Evolutionary conservation across 2,797 vertebrate species (phyloP).

Genomic region (Acanthurus leucopareius): DNA sequence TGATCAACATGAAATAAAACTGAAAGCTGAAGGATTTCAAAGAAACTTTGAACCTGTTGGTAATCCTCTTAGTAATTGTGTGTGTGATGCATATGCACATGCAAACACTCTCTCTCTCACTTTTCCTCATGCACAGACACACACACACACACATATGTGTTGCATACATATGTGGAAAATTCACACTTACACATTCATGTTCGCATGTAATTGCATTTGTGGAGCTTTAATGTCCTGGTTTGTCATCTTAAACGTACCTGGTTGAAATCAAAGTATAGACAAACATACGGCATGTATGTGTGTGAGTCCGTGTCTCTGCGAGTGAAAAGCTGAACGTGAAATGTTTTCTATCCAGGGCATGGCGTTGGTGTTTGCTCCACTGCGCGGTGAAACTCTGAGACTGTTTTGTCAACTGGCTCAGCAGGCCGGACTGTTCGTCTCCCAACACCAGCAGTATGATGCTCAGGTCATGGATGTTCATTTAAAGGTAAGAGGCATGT

Average conservation of each 20-base stretch:
- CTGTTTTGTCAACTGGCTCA: slow-evolving; percentile 95
- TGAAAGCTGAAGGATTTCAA: slow-evolving; percentile 87
- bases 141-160: not conserved
- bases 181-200: slow-evolving; percentile 27
- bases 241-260: slow-evolving; percentile 75
- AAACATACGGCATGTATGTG: too few relatives aligned
- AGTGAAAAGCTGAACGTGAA: slow-evolving; percentile 2
- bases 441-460: slow-evolving; percentile 96
- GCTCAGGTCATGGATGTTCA: slow-evolving; percentile 96
- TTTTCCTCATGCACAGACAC: slow-evolving; percentile 15
- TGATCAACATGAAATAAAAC: slow-evolving; percentile 84
- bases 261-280: slow-evolving; percentile 60
- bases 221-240: slow-evolving; percentile 67
- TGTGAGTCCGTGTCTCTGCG: not conserved
- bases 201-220: slow-evolving; percentile 42
- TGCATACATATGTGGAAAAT: slow-evolving; percentile 28
- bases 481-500: slow-evolving; percentile 87
- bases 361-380: slow-evolving; percentile 95
- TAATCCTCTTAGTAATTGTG: slow-evolving; percentile 86
- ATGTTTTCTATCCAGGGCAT: slow-evolving; percentile 87
- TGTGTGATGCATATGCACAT: slow-evolving; percentile 59
- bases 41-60: slow-evolving; percentile 86
- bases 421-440: slow-evolving; percentile 91
- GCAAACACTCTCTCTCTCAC: slow-evolving; percentile 15
- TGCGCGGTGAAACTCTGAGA: slow-evolving; percentile 92